Evolutionary conservation across 2,888 invertebrate species (phyloP).

Genomic region (Rhabditophanes sp.): DNA sequence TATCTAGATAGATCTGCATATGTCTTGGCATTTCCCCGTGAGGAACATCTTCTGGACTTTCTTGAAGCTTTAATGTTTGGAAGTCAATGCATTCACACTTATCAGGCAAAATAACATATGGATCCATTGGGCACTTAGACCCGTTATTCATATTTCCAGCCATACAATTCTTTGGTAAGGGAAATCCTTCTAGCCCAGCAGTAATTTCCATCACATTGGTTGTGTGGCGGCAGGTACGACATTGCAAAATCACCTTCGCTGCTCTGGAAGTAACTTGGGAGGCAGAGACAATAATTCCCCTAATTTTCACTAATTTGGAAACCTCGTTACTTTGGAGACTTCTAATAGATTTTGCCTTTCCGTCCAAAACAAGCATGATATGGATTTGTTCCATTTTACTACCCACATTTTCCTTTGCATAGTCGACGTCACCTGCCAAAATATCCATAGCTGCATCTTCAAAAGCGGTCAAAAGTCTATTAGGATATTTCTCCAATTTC

Average conservation of each 20-base stretch:
- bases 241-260: constrained; percentile 81
- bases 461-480: constrained; percentile 79
- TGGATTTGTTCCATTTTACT: constrained; percentile 89
- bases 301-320: constrained; percentile 77
- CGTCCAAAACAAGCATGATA: constrained; percentile 32
- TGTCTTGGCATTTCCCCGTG: constrained; percentile 97
- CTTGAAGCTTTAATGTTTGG: constrained; percentile 80
- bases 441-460: constrained; percentile 44
- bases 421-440: neutral
- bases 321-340: constrained; percentile 69
- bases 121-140: constrained; percentile 71
- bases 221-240: constrained; percentile 70
- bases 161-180: constrained; percentile 79
- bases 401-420: constrained; percentile 6
- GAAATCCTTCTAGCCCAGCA: constrained; percentile 86
- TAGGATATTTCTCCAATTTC: constrained; percentile 73
- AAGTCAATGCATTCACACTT: constrained; percentile 93
- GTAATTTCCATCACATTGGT: constrained; percentile 75
- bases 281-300: constrained; percentile 83
- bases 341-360: constrained; percentile 23
- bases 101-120: constrained; percentile 92
- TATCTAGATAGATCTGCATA: constrained; percentile 78
- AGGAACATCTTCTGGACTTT: constrained; percentile 77
- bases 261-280: constrained; percentile 88
- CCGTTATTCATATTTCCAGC: constrained; percentile 55